Base-by-base conservation (phyloP, 1,140 invertebrate species). In the Telenomus remus region DNA sequence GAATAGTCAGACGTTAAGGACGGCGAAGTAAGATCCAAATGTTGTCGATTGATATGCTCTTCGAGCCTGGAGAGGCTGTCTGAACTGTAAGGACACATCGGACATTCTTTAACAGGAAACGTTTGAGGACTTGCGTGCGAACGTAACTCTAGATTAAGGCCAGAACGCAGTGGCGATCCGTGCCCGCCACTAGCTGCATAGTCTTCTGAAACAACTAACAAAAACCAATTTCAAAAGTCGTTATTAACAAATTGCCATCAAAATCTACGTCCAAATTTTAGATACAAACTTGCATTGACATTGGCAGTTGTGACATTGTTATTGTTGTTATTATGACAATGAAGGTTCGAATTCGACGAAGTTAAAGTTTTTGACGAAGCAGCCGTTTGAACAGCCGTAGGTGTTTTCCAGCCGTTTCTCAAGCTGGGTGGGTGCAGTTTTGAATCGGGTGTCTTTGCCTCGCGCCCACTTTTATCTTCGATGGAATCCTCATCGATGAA, bases 1-100 rank as follows among this genome's bases (percentile, higher is more conserved):
- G 88, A 83, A n/a, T 88, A 86, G 51, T 86, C 73, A 60, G 73
- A 76, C n/a, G 88, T 87, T 80, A 92, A 90, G 33, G 92, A 92
- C 35, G 93, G 93, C 53, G 94, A 95, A 12, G 93, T 93, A 34
- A 95, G 88, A 88, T 96, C 95, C 87, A 96, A 94, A 85, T 97
- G 95, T 79, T 91, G 90, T 54, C 92, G 89, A 84, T 96, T 96
- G 79, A 97, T 94, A 88, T 97, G 95, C 78, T 95, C 93, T 86
- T 95, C 93, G 48, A 96, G 88, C 76, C 92, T 91, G 44, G 90
- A 86, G 0, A 94, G 92, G 86, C 92, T 94, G 79, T 91, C 90
- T 72, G 94, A 94, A 76, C 89, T 92, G 84, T 93, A 94, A 76
- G 92, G 91, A 89, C 95, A 96, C 84, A 96, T 90, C 14, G 94